Evolutionary conservation across 2,113 vertebrate genomes (phyloP).

Genomic region (Ia io): DNA sequence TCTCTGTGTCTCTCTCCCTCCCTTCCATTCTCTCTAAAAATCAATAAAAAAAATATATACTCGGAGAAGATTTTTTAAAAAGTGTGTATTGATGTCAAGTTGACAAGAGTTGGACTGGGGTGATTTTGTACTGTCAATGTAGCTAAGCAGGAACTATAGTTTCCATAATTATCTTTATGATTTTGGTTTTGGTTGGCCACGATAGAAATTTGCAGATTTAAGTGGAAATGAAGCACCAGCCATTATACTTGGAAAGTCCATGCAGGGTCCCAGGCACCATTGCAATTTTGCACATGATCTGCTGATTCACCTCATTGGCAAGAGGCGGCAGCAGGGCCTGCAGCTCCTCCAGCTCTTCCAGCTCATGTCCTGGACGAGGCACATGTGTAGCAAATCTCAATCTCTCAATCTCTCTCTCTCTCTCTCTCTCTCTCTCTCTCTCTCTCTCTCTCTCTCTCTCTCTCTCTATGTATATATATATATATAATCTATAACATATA

Average conservation of each 20-base stretch:
- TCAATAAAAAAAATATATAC: too few relatives aligned
- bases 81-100: background rate
- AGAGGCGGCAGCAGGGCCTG: background rate
- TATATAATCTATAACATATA: too few relatives aligned
- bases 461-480: too few relatives aligned
- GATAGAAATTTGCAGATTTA: background rate
- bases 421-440: too few relatives aligned
- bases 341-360: background rate
- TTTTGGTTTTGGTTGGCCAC: background rate
- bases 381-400: background rate
- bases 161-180: background rate
- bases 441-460: too few relatives aligned
- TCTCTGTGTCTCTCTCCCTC: too few relatives aligned
- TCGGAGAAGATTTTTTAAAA: too few relatives aligned
- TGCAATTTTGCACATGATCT: background rate
- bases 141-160: slow-evolving; percentile 7
- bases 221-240: background rate
- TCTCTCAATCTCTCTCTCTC: too few relatives aligned
- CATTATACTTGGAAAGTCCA: background rate
- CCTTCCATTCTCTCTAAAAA: too few relatives aligned
- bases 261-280: background rate
- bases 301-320: background rate
- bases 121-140: background rate
- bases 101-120: background rate
- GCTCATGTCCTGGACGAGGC: background rate